Conservation (phyloP, 2,888 invertebrate species). For the Notocelia uddmanniana region DNA sequence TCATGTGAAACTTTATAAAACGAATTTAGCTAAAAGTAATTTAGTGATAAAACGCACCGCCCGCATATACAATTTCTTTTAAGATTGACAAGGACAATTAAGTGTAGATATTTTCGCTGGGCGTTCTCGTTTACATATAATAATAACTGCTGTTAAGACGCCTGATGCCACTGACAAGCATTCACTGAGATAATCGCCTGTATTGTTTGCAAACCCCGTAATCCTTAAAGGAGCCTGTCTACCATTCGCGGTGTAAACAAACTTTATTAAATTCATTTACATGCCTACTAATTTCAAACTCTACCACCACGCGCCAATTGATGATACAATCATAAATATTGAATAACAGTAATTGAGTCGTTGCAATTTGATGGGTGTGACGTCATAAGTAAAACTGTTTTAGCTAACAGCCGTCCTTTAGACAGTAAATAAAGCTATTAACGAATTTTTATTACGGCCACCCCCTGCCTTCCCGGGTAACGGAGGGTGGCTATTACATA, state of each 20-base stretch:
- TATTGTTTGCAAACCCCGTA: constrained; percentile 74
- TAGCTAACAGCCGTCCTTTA: constrained; percentile 48
- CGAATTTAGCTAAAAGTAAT: constrained; percentile 6
- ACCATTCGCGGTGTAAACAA: constrained; percentile 67
- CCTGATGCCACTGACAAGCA: constrained; percentile 72
- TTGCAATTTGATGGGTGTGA: constrained; percentile 42
- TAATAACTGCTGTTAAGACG: constrained; percentile 63
- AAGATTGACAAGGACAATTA: constrained; percentile 66
- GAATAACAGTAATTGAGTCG: constrained; percentile 44
- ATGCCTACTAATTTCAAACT: constrained; percentile 59
- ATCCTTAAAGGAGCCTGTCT: constrained; percentile 76
- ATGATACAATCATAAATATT: constrained; percentile 35
- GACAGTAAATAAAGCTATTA: constrained; percentile 76
- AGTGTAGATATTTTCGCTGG: constrained; percentile 59
- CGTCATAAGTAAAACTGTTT: constrained; percentile 48
- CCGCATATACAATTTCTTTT: constrained; percentile 54
- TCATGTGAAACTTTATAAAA: not conserved
- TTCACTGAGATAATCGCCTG: constrained; percentile 75
- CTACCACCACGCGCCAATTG: constrained; percentile 4
- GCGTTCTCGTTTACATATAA: constrained; percentile 72
- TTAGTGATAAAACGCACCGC: constrained; percentile 4
- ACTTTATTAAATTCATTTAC: constrained; percentile 73
- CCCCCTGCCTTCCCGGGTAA: constrained; percentile 55
- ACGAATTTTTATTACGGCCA: constrained; percentile 75
- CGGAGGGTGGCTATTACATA: constrained; percentile 73